phyloP scores from a whole-genome alignment of 2,888 invertebrate genomes.

The Synanthedon tipuliformis region DNA sequence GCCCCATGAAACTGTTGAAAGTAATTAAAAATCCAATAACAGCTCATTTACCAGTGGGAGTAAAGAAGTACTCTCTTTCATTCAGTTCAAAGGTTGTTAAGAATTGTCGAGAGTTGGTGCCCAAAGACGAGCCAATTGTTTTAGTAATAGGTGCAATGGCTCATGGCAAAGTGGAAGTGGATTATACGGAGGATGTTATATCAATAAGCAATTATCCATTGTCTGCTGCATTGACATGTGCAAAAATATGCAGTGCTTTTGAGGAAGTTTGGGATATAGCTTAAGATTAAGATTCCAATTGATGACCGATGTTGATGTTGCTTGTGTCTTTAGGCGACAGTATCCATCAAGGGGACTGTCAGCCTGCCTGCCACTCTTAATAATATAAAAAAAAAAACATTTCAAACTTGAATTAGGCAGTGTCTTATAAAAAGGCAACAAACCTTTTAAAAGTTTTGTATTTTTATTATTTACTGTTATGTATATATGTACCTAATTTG shows the following conservation, averaged over 20 bases:
- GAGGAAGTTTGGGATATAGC: constrained; percentile 92
- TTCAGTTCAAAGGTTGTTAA: constrained; percentile 81
- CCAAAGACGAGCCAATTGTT: constrained; percentile 84
- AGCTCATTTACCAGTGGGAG: constrained; percentile 94
- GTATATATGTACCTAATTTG: too few relatives aligned
- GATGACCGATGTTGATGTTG: too few relatives aligned
- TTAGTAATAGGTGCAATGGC: constrained; percentile 97
- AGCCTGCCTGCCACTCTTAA: too few relatives aligned
- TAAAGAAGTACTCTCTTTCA: constrained; percentile 89
- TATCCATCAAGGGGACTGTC: too few relatives aligned
- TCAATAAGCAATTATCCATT: constrained; percentile 97
- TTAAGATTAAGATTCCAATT: constrained; percentile 19
- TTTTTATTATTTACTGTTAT: too few relatives aligned
- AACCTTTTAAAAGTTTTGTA: background rate
- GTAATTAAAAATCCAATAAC: constrained; percentile 97
- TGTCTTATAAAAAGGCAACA: background rate
- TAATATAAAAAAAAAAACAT: too few relatives aligned
- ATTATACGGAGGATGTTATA: constrained; percentile 90
- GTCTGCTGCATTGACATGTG: constrained; percentile 95
- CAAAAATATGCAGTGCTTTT: constrained; percentile 93
- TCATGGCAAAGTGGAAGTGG: constrained; percentile 88
- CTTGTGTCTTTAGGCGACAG: too few relatives aligned
- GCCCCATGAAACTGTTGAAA: constrained; percentile 89
- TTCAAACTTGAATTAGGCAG: too few relatives aligned
- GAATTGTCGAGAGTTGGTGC: constrained; percentile 83